Evolutionary conservation across 2,113 vertebrate species (phyloP).

Genomic region (Hylia prasina): DNA sequence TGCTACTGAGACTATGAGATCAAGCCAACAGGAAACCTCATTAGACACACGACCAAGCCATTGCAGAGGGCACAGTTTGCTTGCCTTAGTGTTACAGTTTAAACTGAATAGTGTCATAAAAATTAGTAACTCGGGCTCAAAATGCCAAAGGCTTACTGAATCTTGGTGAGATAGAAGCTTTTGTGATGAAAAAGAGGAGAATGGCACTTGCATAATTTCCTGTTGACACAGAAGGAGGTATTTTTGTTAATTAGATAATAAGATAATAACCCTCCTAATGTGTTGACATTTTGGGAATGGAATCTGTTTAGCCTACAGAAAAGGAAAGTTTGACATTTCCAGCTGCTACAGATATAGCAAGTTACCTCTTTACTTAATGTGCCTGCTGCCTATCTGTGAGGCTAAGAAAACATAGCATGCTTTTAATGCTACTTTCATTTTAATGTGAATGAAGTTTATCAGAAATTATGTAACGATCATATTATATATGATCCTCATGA

Average conservation of each 20-base stretch:
- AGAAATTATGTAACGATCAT: not conserved
- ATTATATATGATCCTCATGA: not conserved
- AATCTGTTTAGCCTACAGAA: not conserved
- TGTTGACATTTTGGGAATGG: not conserved
- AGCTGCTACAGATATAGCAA: not conserved
- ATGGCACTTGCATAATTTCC: not conserved
- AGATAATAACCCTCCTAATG: not conserved
- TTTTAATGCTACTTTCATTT: not conserved
- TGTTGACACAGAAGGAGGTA: not conserved
- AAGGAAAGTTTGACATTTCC: not conserved
- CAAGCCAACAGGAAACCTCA: not conserved
- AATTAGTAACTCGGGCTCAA: not conserved
- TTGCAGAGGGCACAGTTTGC: not conserved
- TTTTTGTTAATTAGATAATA: slow-evolving; percentile 10
- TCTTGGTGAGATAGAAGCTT: not conserved
- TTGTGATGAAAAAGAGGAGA: not conserved
- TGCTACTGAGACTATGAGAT: not conserved
- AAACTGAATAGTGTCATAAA: not conserved
- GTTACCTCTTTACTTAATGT: not conserved
- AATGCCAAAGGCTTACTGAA: not conserved
- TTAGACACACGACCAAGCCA: not conserved
- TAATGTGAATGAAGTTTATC: not conserved
- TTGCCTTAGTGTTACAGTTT: not conserved
- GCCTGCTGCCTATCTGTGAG: not conserved
- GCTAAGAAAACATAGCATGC: not conserved